Evolutionary conservation across 2,113 vertebrate species (phyloP).

Genomic region (Axis porcinus): DNA sequence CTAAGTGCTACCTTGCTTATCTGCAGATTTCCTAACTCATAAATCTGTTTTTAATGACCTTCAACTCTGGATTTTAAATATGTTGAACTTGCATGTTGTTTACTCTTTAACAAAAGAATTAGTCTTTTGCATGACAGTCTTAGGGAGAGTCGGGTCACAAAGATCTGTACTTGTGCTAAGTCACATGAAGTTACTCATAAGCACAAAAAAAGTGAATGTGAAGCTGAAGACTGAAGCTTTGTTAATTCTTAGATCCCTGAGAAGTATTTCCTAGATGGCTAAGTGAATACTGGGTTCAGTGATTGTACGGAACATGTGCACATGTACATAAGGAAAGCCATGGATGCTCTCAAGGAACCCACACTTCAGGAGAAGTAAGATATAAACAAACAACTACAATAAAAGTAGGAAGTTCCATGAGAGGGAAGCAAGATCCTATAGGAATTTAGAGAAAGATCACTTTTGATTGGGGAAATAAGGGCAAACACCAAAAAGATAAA

Average conservation of each 20-base stretch:
- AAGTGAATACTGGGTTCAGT: neutral
- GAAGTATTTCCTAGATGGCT: neutral
- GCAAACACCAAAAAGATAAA: neutral
- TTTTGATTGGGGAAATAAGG: neutral
- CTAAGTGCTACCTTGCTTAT: neutral
- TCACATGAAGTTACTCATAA: neutral
- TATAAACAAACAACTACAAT: no score
- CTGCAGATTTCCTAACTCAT: neutral
- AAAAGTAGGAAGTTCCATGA: neutral
- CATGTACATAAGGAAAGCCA: neutral
- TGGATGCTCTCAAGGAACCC: neutral
- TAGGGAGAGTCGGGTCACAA: neutral
- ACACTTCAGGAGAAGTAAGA: neutral
- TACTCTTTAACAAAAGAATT: slow-evolving; percentile 28
- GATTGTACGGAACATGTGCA: neutral
- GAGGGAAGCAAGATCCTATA: neutral
- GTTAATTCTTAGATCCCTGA: neutral
- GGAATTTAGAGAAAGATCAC: neutral
- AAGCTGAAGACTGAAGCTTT: neutral
- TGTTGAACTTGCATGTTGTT: neutral
- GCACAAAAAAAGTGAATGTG: neutral
- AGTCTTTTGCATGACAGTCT: neutral
- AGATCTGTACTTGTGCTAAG: neutral
- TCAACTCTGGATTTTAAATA: neutral
- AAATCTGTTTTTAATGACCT: slow-evolving; percentile 5